Conservation (phyloP, 2,113 vertebrate species). For the Nansenia antarctica region DNA sequence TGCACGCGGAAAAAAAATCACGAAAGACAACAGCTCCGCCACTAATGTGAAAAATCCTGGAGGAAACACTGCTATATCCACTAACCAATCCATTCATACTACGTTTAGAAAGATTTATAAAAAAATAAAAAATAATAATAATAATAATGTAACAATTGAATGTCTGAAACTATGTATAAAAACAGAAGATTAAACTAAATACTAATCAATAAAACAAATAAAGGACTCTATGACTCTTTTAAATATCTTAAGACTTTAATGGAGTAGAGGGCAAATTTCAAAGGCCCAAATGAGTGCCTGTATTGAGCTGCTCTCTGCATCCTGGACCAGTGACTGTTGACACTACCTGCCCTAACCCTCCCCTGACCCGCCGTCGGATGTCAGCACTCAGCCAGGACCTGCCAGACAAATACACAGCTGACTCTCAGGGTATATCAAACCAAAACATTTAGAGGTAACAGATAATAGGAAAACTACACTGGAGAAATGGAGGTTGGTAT, state of each 20-base stretch:
- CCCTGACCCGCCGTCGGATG: neutral
- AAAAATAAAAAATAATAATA: no score
- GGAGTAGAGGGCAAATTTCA: neutral
- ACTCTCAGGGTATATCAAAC: neutral
- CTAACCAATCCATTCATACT: no score
- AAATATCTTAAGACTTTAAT: neutral
- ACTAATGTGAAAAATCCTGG: no score
- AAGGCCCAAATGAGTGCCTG: neutral
- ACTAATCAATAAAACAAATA: neutral
- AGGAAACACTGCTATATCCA: no score
- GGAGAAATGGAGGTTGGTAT: no score
- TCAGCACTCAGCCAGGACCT: neutral
- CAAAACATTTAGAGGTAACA: neutral
- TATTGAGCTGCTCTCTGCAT: neutral
- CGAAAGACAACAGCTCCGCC: no score
- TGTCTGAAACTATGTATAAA: no score
- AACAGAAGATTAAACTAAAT: no score
- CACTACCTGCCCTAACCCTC: neutral
- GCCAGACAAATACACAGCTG: neutral
- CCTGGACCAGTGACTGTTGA: neutral
- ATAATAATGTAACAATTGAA: no score
- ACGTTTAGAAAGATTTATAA: no score
- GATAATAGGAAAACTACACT: neutral
- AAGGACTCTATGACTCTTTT: neutral
- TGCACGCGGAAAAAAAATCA: no score